Conservation (phyloP, 2,113 vertebrate genomes). For the Cranoglanis bouderius region DNA sequence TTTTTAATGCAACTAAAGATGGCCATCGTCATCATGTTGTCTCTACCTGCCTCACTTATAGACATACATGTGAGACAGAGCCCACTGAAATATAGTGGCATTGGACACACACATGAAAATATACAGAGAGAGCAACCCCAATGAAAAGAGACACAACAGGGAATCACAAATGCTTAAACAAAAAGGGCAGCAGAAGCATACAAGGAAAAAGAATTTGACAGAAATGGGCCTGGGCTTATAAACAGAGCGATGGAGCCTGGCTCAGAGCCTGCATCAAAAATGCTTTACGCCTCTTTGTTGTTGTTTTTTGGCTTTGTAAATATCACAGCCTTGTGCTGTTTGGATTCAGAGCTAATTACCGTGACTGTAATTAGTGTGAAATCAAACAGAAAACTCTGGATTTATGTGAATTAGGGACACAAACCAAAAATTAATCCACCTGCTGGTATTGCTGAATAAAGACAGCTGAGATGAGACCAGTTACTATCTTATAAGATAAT, state of each 20-base stretch:
- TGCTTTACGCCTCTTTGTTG: constrained; percentile 40
- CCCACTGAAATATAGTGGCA: not conserved
- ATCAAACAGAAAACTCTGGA: constrained; percentile 51
- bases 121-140: not conserved
- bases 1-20: constrained; percentile 18
- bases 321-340: constrained; percentile 58
- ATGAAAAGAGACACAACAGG: constrained; percentile 7
- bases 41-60: not conserved
- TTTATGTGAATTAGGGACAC: constrained; percentile 48
- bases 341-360: constrained; percentile 48
- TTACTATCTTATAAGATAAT: constrained; percentile 49
- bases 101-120: not conserved
- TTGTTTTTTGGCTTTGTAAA: constrained; percentile 46
- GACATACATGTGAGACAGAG: constrained; percentile 2
- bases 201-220: constrained; percentile 21
- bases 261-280: constrained; percentile 34
- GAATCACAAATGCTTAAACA: not conserved
- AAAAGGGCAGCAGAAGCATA: not conserved
- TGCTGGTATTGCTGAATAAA: constrained; percentile 44
- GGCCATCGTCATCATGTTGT: constrained; percentile 10
- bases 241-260: constrained; percentile 28
- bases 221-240: constrained; percentile 32
- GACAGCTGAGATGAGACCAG: constrained; percentile 47
- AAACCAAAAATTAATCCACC: constrained; percentile 49
- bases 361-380: constrained; percentile 54